phyloP scores from a whole-genome alignment of 2,797 vertebrate species.

The Esox lucius region DNA sequence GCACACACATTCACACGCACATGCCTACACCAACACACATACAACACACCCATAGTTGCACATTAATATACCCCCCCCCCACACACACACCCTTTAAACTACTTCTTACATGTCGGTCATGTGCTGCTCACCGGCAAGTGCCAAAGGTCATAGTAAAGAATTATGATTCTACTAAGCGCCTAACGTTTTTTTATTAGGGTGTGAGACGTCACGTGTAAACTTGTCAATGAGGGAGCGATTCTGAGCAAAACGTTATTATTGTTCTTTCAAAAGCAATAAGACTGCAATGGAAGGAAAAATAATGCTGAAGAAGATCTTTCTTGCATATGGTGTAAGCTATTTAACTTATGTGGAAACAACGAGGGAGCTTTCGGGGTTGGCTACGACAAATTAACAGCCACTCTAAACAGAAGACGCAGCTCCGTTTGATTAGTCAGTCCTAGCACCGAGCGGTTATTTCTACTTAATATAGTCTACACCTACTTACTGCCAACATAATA shows the following conservation, averaged over 20 bases:
- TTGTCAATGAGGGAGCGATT: background rate
- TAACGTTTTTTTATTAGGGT: constrained; percentile 8
- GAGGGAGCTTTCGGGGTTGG: background rate
- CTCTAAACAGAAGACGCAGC: background rate
- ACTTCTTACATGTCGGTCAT: constrained; percentile 3
- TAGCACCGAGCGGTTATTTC: background rate
- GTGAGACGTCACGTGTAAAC: background rate
- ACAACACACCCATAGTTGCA: constrained; percentile 8
- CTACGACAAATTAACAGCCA: background rate
- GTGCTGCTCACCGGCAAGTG: background rate
- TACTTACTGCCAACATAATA: background rate
- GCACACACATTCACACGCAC: background rate
- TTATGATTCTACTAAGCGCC: constrained; percentile 4
- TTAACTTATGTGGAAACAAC: background rate
- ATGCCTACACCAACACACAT: constrained; percentile 12
- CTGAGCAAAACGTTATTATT: background rate
- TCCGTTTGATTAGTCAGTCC: background rate
- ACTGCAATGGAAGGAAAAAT: background rate
- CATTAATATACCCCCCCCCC: constrained; percentile 9
- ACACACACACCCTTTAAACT: constrained; percentile 13
- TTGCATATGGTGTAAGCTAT: background rate
- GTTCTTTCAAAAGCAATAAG: background rate
- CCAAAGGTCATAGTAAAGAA: background rate
- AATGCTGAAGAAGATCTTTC: background rate
- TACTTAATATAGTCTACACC: background rate